Conservation (phyloP, 2,888 invertebrate species). For the Lottia gigantea region DNA sequence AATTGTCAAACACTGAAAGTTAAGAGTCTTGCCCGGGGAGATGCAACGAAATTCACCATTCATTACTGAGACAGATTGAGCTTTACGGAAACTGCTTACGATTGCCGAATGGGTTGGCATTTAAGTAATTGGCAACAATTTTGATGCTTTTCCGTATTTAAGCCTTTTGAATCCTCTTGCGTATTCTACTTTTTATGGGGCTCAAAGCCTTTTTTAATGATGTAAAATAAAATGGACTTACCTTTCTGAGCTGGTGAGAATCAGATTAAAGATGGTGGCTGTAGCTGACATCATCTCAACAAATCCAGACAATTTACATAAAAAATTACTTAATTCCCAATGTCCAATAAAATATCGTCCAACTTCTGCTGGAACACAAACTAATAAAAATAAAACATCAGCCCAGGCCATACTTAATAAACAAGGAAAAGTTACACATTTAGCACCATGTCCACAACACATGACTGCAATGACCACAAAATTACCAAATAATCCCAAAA, state of each 20-base stretch:
- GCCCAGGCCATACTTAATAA: constrained; percentile 67
- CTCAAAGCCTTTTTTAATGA: too few species aligned
- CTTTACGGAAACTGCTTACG: too few species aligned
- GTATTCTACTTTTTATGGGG: too few species aligned
- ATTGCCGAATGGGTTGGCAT: too few species aligned
- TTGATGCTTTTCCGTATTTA: too few species aligned
- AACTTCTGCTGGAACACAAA: constrained; percentile 70
- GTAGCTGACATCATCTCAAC: constrained; percentile 70
- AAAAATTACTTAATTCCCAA: constrained; percentile 68
- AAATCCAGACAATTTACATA: constrained; percentile 70
- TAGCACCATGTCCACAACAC: constrained; percentile 63
- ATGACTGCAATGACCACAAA: constrained; percentile 69
- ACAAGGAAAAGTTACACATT: constrained; percentile 64
- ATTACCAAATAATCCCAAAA: constrained; percentile 70
- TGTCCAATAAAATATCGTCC: constrained; percentile 67
- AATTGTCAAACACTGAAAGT: too few species aligned
- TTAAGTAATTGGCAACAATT: too few species aligned
- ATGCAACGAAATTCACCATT: too few species aligned
- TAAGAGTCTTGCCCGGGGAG: too few species aligned
- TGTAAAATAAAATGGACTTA: constrained; percentile 42
- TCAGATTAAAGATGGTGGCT: constrained; percentile 71
- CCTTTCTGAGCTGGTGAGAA: constrained; percentile 72
- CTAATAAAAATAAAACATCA: constrained; percentile 69
- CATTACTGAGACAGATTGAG: too few species aligned
- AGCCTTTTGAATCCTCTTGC: too few species aligned